Percentiles rank a stretch among this genome's conserved stretches.
Evolutionary conservation across 2,888 invertebrate genomes (phyloP).

Genomic region (Ligdia adustata): DNA sequence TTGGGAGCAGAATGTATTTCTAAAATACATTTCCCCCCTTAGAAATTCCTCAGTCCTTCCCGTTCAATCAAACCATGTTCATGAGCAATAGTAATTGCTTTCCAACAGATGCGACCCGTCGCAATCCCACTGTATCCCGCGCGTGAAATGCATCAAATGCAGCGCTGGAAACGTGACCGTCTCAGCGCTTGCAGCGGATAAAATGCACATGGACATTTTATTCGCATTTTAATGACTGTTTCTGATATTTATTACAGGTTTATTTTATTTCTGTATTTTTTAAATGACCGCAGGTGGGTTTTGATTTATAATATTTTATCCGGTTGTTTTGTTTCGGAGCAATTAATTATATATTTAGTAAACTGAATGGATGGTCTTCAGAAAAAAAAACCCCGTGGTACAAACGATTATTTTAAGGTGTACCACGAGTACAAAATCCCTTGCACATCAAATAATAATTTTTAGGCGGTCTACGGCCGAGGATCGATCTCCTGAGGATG

Average conservation of each 20-base stretch:
- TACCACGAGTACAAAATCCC: no score
- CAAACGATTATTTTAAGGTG: no score
- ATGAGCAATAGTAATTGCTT: constrained; percentile 11
- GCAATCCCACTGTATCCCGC: constrained; percentile 7
- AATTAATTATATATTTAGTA: no score
- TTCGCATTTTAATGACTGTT: constrained; percentile 15
- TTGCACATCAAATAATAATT: no score
- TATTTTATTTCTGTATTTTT: neutral
- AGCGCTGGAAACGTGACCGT: neutral
- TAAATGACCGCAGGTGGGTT: constrained; percentile 2
- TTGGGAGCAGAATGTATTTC: no score
- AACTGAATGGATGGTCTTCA: no score
- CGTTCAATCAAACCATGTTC: neutral
- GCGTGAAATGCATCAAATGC: constrained; percentile 6
- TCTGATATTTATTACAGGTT: constrained; percentile 10
- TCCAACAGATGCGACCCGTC: constrained; percentile 17
- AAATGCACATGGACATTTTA: constrained; percentile 5
- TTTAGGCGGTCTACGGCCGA: no score
- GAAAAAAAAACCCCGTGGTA: no score
- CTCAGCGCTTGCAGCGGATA: constrained; percentile 1
- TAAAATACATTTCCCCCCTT: no score
- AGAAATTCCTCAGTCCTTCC: neutral
- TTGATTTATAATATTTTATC: constrained; percentile 1
- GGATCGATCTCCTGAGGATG: no score
- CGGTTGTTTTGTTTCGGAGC: neutral